These are phyloP conservation scores for Epirrhoe tristata DNA, from an alignment of 2,888 invertebrate species.

Conservation along the genomic window DNA sequence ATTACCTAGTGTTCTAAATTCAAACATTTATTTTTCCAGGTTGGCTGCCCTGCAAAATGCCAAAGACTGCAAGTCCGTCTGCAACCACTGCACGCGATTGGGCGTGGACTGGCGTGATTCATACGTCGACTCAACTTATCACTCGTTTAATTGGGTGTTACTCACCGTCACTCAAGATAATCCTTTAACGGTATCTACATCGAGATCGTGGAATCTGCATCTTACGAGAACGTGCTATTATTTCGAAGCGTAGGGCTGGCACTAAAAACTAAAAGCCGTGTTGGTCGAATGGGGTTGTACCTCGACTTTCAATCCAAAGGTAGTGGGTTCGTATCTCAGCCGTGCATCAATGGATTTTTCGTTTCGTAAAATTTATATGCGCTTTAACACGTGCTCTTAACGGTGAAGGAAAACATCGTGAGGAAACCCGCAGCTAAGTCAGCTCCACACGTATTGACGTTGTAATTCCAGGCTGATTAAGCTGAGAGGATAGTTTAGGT, in stretches of 20 bases:
- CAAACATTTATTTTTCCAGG: constrained; percentile 3
- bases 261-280: background rate
- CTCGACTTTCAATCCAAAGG: no score
- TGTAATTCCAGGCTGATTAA: no score
- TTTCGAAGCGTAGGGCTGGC: constrained; percentile 43
- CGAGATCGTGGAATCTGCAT: constrained; percentile 71
- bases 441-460: no score
- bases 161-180: constrained; percentile 72
- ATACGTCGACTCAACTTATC: constrained; percentile 64
- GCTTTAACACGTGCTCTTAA: no score
- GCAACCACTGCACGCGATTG: constrained; percentile 49
- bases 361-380: no score
- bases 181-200: constrained; percentile 70
- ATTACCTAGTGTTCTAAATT: constrained; percentile 18
- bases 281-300: no score
- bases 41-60: constrained; percentile 11
- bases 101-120: constrained; percentile 63
- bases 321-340: no score
- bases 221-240: constrained; percentile 57
- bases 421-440: no score
- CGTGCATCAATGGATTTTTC: no score
- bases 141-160: constrained; percentile 74
- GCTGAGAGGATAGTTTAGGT: background rate
- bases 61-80: constrained; percentile 34
- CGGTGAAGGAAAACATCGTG: no score